A percentile compares a stretch with the other conserved stretches of the same genome.
phyloP scores from a whole-genome alignment of 2,797 vertebrate species.

The Phalloptychus januarius region DNA sequence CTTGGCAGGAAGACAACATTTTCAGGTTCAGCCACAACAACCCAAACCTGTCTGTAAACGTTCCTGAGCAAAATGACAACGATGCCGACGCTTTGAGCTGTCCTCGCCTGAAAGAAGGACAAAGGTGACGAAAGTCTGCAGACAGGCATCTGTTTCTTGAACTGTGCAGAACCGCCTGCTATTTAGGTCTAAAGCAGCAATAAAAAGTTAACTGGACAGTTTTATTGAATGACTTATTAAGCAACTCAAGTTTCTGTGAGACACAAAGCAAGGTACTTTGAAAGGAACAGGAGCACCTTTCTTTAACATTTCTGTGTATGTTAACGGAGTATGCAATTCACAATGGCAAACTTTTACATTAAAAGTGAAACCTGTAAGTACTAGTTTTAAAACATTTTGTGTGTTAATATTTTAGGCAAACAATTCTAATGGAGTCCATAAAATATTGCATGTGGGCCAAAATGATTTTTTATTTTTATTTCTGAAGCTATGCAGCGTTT shows the following conservation, averaged over 20 bases:
- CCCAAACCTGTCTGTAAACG: slow-evolving; percentile 21
- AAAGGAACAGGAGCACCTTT: slow-evolving; percentile 71
- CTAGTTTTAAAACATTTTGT: slow-evolving; percentile 46
- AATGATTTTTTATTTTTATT: not conserved
- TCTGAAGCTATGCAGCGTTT: not conserved
- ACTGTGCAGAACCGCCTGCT: slow-evolving; percentile 37
- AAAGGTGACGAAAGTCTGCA: slow-evolving; percentile 38
- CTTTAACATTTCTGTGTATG: slow-evolving; percentile 42
- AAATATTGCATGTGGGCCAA: not conserved
- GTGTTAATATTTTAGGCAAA: not conserved
- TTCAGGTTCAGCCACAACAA: slow-evolving; percentile 66
- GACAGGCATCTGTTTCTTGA: slow-evolving; percentile 32
- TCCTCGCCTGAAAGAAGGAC: slow-evolving; percentile 5
- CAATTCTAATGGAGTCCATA: not conserved
- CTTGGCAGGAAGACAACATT: slow-evolving; percentile 61
- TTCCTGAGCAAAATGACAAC: slow-evolving; percentile 15
- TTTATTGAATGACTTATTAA: slow-evolving; percentile 77
- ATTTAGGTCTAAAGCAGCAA: slow-evolving; percentile 48
- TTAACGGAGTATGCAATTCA: slow-evolving; percentile 57
- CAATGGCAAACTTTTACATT: slow-evolving; percentile 51
- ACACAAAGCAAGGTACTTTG: slow-evolving; percentile 56
- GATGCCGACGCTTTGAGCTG: slow-evolving; percentile 6
- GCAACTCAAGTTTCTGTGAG: slow-evolving; percentile 28
- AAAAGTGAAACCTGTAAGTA: slow-evolving; percentile 39
- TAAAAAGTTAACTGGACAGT: slow-evolving; percentile 70